Percentiles rank a stretch among this genome's conserved stretches.
Evolutionary conservation across 2,888 invertebrate species (phyloP).

Genomic region (Melinopterus prodromus): DNA sequence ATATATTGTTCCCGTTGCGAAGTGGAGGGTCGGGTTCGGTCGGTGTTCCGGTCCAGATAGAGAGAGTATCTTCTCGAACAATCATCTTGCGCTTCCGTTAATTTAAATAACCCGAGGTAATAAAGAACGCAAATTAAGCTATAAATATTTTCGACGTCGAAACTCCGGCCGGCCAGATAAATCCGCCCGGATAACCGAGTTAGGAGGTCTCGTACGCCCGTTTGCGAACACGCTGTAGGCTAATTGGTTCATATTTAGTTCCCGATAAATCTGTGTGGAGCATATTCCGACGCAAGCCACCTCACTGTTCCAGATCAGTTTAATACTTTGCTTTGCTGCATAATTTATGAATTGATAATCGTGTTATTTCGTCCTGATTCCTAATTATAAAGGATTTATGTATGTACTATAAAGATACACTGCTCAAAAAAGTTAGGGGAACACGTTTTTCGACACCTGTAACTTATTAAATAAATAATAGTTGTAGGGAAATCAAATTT

Average conservation of each 20-base stretch:
- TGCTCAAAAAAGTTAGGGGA: too few relatives aligned
- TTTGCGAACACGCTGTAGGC: conserved; percentile 6
- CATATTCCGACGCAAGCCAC: not conserved
- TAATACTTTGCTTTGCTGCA: too few relatives aligned
- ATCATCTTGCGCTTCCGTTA: conserved; percentile 46
- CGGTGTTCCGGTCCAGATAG: not conserved
- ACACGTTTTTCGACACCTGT: too few relatives aligned
- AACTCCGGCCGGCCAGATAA: conserved; percentile 54
- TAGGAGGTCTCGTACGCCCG: conserved; percentile 23
- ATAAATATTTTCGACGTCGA: conserved; percentile 59
- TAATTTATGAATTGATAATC: too few relatives aligned
- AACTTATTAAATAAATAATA: too few relatives aligned
- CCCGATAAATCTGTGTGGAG: not conserved
- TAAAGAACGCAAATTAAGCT: conserved; percentile 57
- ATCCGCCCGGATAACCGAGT: conserved; percentile 48
- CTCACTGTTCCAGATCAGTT: too few relatives aligned
- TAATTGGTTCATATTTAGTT: conserved; percentile 20
- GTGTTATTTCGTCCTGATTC: too few relatives aligned
- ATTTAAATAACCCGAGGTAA: conserved; percentile 54
- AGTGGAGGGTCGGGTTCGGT: not conserved
- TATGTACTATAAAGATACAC: too few relatives aligned
- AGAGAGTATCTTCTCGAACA: conserved; percentile 38
- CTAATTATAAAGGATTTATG: too few relatives aligned
- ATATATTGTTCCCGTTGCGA: not conserved
- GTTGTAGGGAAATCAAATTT: too few relatives aligned